Percentiles rank a stretch among this genome's conserved stretches.
phyloP scores from a whole-genome alignment of 2,113 vertebrate genomes.

The Chrysemys picta region DNA sequence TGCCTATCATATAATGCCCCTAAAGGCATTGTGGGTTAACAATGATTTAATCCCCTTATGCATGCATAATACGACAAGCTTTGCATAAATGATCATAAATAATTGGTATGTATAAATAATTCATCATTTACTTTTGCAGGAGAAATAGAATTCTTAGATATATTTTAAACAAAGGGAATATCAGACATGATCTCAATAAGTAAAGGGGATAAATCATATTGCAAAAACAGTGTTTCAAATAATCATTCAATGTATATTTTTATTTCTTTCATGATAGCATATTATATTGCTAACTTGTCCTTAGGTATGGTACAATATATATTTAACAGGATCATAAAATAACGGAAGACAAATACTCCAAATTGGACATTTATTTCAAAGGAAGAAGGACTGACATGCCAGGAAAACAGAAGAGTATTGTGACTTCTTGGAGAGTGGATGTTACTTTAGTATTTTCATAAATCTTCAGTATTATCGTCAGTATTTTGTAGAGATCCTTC shows the following conservation, averaged over 20 bases:
- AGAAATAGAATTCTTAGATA: conserved; percentile 90
- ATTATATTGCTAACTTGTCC: conserved; percentile 3
- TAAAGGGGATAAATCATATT: conserved; percentile 73
- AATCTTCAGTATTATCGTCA: neutral
- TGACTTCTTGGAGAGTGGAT: neutral
- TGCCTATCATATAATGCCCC: conserved; percentile 74
- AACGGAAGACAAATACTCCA: conserved; percentile 15
- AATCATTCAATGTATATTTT: conserved; percentile 28
- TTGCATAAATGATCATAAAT: conserved; percentile 99
- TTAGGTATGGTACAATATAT: neutral
- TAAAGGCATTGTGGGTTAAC: conserved; percentile 90
- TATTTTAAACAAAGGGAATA: conserved; percentile 82
- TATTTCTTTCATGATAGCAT: conserved; percentile 45
- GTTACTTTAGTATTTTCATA: neutral
- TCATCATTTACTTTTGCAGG: conserved; percentile 97
- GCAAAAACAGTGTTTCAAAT: conserved; percentile 66
- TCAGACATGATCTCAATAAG: conserved; percentile 77
- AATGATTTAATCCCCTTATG: conserved; percentile 94
- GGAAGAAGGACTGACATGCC: neutral
- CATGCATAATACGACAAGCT: conserved; percentile 97
- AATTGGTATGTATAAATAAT: conserved; percentile 99
- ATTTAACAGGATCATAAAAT: conserved; percentile 34
- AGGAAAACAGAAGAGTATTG: neutral
- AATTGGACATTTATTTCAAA: conserved; percentile 19
- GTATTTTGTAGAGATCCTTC: neutral